phyloP scores from a whole-genome alignment of 2,113 vertebrate species.

The Psittacus erithacus region DNA sequence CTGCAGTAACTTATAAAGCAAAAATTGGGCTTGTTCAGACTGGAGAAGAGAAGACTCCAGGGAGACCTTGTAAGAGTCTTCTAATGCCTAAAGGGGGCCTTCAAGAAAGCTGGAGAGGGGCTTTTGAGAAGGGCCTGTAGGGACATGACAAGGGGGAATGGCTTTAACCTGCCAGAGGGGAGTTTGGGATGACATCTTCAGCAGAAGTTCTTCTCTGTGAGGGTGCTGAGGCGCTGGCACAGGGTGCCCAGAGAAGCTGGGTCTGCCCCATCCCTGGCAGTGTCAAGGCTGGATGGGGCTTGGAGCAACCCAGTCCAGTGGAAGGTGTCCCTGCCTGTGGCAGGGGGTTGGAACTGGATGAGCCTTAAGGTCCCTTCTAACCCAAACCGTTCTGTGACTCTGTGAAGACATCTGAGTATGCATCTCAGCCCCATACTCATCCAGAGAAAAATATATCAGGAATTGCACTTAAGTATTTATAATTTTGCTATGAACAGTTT shows the following conservation, averaged over 20 bases:
- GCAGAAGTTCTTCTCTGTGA: neutral
- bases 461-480: neutral
- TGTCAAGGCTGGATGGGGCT: neutral
- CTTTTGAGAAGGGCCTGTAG: neutral
- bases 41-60: neutral
- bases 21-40: neutral
- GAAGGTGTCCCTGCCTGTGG: neutral
- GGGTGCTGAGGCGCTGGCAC: neutral
- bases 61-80: neutral
- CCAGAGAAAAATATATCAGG: neutral
- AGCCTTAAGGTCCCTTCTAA: neutral
- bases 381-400: neutral
- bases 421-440: neutral
- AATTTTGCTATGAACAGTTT: neutral
- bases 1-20: neutral
- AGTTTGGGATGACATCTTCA: neutral
- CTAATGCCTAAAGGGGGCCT: neutral
- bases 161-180: neutral
- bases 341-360: neutral
- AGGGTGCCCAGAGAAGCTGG: neutral
- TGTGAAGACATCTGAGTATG: neutral
- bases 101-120: neutral
- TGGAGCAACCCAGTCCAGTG: neutral
- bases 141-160: neutral
- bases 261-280: neutral